phyloP scores from a whole-genome alignment of 2,113 vertebrate species.

The Forbesichthys papilliferus region DNA sequence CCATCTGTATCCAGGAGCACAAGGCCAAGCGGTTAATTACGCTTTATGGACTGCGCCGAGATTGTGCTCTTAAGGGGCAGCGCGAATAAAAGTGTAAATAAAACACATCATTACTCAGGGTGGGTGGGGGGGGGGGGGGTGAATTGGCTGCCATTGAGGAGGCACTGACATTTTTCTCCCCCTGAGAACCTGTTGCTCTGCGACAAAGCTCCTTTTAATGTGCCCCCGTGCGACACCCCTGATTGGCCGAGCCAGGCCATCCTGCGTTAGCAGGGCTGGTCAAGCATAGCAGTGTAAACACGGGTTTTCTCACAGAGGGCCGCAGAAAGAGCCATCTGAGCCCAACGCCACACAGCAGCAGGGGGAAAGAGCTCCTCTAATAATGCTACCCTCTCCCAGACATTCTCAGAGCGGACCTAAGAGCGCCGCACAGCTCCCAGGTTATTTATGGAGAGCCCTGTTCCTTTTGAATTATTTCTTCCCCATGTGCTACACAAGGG shows the following conservation, averaged over 20 bases:
- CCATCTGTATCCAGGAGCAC: conserved; percentile 70
- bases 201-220: conserved; percentile 84
- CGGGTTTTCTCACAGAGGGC: conserved; percentile 74
- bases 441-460: conserved; percentile 56
- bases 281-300: conserved; percentile 74
- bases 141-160: conserved; percentile 65
- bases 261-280: conserved; percentile 66
- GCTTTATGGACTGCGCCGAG: conserved; percentile 70
- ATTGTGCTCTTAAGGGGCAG: conserved; percentile 68
- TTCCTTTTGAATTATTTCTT: conserved; percentile 53
- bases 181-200: conserved; percentile 83
- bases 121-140: conserved; percentile 25
- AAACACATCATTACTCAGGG: conserved; percentile 78
- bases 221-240: conserved; percentile 63
- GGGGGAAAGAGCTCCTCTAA: conserved; percentile 27
- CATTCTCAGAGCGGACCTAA: conserved; percentile 43
- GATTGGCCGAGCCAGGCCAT: conserved; percentile 68
- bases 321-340: conserved; percentile 60
- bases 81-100: conserved; percentile 82
- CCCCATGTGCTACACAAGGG: conserved; percentile 40
- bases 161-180: conserved; percentile 81
- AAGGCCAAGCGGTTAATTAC: conserved; percentile 76
- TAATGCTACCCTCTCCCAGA: conserved; percentile 32
- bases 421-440: conserved; percentile 23
- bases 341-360: conserved; percentile 15